Evolutionary conservation across 2,888 invertebrate genomes (phyloP), one percentile per base, ranked within the genome.

Genomic region (Macrosiphum euphorbiae): DNA sequence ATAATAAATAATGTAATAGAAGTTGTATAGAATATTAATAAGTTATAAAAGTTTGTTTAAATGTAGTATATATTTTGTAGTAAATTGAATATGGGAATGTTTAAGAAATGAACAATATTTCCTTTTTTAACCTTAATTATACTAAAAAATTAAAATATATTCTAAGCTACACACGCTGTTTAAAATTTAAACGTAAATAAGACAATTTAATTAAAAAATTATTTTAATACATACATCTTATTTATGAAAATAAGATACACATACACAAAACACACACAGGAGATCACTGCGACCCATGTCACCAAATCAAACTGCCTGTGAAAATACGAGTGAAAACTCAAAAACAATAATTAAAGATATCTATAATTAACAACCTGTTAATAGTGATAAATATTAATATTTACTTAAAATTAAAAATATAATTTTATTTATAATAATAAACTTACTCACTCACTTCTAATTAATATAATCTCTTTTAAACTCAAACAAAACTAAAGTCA

Each of bases 401-500:
- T n/a, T 67, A n/a, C n/a, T 44, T 47, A 58, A 89, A 41, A 61
- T 35, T 61, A 44, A 58, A 58, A 44, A 61, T 13, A 90, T 47
- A 47, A 84, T 26, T 26, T 24, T 47, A 58, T 58, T 85, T 58
- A 47, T 26, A 84, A 58, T 58, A 78, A 78, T 52, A 26, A 90
- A 78, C 26, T 85, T 61, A 92, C 61, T 92, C 92, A 52, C 61
- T 87, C 78, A 92, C 88, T 88, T 92, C 52, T 88, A 92, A 88
- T 84, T 85, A 89, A 84, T 58, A 58, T 89, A 85, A 85, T 84
- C 35, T 85, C 20, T 93, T 93, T 88, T 55, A 88, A 50, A 93
- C 89, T 93, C 89, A 90, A 93, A 93, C 89, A 89, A 90, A 89
- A 93, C 93, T 90, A 85, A 85, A 90, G 61, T 85, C 85, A 93